Evolutionary conservation across 30 jellyfish, hydroid and myxozoan species (phyloP).

Genomic region (Kudoa iwatai): DNA sequence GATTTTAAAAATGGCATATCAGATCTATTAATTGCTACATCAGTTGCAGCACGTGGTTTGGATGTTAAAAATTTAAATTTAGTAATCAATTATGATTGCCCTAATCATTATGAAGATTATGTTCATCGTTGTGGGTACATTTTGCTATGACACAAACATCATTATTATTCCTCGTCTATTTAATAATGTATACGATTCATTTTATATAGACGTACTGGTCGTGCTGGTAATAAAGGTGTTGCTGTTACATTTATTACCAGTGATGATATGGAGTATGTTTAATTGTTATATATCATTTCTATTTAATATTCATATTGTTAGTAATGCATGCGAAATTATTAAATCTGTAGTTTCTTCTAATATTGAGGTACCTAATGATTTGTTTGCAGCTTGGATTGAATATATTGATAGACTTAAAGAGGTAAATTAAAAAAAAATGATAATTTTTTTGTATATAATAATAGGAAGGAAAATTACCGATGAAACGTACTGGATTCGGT

Average conservation of each 20-base stretch:
- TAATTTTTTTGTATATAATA: no score
- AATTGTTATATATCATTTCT: no score
- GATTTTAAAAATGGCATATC: conserved; percentile 71
- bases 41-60: conserved; percentile 97
- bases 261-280: conserved; percentile 11
- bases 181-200: no score
- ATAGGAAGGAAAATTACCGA: background rate
- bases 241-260: conserved; percentile 56
- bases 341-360: conserved; percentile 46
- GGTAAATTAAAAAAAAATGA: no score
- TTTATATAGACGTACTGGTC: conserved; percentile 97
- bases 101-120: conserved; percentile 81
- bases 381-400: conserved; percentile 10
- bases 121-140: conserved; percentile 88
- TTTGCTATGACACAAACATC: no score
- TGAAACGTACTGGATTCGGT: conserved; percentile 17
- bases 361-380: conserved; percentile 17
- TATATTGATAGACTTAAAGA: conserved; percentile 21
- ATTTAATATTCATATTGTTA: no score
- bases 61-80: conserved; percentile 51
- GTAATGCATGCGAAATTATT: conserved; percentile 32
- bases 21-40: conserved; percentile 59
- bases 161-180: no score
- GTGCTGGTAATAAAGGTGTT: conserved; percentile 88
- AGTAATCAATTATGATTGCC: conserved; percentile 76